These are phyloP conservation scores for Melipona quadrifasciata DNA, from an alignment of 1,140 invertebrate species.

Conservation along the genomic window DNA sequence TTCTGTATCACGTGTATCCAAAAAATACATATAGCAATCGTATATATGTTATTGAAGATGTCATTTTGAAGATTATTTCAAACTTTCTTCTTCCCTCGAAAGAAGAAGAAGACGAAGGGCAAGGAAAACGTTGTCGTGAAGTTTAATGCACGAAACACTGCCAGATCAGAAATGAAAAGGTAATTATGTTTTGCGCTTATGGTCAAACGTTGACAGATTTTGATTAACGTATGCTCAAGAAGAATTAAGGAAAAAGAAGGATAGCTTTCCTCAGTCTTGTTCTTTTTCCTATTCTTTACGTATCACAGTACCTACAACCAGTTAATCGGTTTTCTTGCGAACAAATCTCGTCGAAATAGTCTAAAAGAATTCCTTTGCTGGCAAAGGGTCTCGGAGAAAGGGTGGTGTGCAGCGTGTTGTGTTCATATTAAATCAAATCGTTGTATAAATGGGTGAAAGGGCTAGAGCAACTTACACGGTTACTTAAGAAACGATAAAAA, in stretches of 20 bases:
- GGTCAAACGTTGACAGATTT: conserved; percentile 28
- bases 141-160: conserved; percentile 37
- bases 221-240: conserved; percentile 31
- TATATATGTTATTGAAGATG: not conserved
- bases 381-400: conserved; percentile 43
- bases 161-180: conserved; percentile 32
- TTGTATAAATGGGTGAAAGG: not conserved
- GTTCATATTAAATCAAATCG: conserved; percentile 10
- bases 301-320: not conserved
- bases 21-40: not conserved
- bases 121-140: not conserved
- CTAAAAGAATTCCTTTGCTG: conserved; percentile 48
- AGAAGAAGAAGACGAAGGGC: not conserved
- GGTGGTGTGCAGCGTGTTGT: not conserved
- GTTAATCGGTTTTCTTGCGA: not conserved
- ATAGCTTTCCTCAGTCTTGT: not conserved
- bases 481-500: conserved; percentile 25
- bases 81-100: not conserved
- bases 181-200: conserved; percentile 10
- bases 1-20: not conserved
- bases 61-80: not conserved
- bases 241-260: not conserved
- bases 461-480: conserved; percentile 21
- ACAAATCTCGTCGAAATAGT: not conserved
- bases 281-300: not conserved